Percentiles rank a stretch among this genome's conserved stretches.
These are phyloP conservation scores for Scalopus aquaticus DNA, from an alignment of 2,113 vertebrate genomes.

Conservation along the genomic window DNA sequence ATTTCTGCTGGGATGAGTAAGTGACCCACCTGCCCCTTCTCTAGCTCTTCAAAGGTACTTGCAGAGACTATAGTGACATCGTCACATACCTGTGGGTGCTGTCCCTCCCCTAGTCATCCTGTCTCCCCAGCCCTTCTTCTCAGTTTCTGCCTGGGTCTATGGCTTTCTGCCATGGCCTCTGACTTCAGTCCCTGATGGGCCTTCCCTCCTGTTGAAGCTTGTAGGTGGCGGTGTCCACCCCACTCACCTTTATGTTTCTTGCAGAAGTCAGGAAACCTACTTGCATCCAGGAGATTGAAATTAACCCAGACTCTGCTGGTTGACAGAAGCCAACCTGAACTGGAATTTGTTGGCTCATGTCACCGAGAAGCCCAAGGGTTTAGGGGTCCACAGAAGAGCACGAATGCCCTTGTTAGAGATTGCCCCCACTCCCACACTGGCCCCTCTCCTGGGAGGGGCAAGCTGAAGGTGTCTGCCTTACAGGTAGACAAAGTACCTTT, in stretches of 20 bases:
- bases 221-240: no score
- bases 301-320: neutral
- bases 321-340: neutral
- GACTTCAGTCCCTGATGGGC: neutral
- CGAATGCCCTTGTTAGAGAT: neutral
- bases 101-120: accelerated
- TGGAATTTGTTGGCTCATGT: neutral
- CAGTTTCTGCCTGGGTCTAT: neutral
- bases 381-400: neutral
- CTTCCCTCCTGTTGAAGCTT: neutral
- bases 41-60: neutral
- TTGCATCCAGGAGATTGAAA: neutral
- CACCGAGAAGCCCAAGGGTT: neutral
- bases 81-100: accelerated
- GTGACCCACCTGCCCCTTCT: neutral
- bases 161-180: neutral
- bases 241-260: neutral
- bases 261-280: neutral
- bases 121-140: neutral
- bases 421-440: neutral
- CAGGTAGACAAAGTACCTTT: neutral
- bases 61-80: accelerated
- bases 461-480: neutral
- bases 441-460: neutral
- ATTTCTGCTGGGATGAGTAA: neutral